Evolutionary conservation across 2,797 vertebrate genomes (phyloP), one percentile per base, ranked within the genome.

Genomic region (Hemibagrus guttatus): DNA sequence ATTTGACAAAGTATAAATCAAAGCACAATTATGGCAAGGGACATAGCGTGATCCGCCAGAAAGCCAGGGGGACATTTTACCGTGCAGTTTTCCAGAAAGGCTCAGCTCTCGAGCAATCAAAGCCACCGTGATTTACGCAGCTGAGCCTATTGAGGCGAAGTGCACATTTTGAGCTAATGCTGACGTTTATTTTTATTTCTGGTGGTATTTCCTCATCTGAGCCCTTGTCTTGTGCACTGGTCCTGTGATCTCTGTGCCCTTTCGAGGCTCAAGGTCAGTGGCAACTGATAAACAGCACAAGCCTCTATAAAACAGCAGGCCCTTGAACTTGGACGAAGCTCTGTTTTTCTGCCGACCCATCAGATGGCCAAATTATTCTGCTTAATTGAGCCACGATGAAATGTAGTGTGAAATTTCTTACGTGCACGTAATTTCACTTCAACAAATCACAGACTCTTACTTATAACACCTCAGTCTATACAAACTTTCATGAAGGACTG

Each of bases 1-100:
- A 93, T 94, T 94, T 94, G 95, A 94, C 93, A 93, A 93, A 31
- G 76, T 87, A 92, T 96, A 95, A 96, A 95, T 96, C 96, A 96
- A 93, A 93, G 93, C 94, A 95, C 95, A 95, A 95, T 96, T 95
- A 96, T 92, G 94, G 90, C 94, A 91, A 86, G 86, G 90, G 92
- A 93, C 91, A 89, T 71, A 75, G 78, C 49, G n/a, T 84, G 81
- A 87, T 23, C 84, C 52, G 61, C 82, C 80, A 84, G 66, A 74
- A 78, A 81, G 46, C 86, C 79, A 89, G 89, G 91, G 80, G 92
- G 91, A 89, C 76, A 89, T 90, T 89, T 86, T 90, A 56, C 86
- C 82, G 83, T 87, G 74, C 86, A 84, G 89, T 84, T 84, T 56
- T 83, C 85, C 54, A 84, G 91, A 84, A 86, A 91, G 90, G 91